phyloP scores from a whole-genome alignment of 1,140 invertebrate genomes.

The Calephelis nemesis region DNA sequence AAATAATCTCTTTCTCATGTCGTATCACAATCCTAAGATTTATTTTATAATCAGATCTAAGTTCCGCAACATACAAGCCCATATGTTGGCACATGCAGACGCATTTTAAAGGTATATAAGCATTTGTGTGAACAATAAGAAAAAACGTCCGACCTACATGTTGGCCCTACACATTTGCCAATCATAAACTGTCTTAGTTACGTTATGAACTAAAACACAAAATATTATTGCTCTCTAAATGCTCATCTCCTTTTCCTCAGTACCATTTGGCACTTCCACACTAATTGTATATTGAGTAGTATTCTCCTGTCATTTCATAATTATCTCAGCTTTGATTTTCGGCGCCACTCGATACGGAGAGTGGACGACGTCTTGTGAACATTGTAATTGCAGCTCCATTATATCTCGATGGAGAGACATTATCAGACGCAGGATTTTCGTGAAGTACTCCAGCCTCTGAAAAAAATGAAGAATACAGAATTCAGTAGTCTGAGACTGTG shows the following conservation, averaged over 20 bases:
- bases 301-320: conserved; percentile 61
- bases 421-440: conserved; percentile 66
- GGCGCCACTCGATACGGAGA: conserved; percentile 44
- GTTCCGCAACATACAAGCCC: too few relatives aligned
- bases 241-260: not conserved
- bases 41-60: too few relatives aligned
- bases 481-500: not conserved
- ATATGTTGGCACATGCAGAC: too few relatives aligned
- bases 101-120: too few relatives aligned
- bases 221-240: conserved; percentile 26
- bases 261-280: conserved; percentile 27
- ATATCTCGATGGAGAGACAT: conserved; percentile 69
- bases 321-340: conserved; percentile 61
- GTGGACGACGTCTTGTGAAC: conserved; percentile 40
- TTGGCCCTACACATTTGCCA: too few relatives aligned
- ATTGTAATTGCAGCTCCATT: conserved; percentile 61
- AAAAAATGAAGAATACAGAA: conserved; percentile 32
- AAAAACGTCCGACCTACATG: too few relatives aligned
- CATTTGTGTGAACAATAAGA: too few relatives aligned
- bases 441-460: conserved; percentile 70
- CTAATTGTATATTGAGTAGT: conserved; percentile 40
- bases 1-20: too few relatives aligned
- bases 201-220: not conserved
- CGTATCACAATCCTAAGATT: too few relatives aligned
- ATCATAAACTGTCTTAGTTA: too few relatives aligned